Evolutionary conservation across 1,140 invertebrate species (phyloP).

Genomic region (Streblospio benedicti): DNA sequence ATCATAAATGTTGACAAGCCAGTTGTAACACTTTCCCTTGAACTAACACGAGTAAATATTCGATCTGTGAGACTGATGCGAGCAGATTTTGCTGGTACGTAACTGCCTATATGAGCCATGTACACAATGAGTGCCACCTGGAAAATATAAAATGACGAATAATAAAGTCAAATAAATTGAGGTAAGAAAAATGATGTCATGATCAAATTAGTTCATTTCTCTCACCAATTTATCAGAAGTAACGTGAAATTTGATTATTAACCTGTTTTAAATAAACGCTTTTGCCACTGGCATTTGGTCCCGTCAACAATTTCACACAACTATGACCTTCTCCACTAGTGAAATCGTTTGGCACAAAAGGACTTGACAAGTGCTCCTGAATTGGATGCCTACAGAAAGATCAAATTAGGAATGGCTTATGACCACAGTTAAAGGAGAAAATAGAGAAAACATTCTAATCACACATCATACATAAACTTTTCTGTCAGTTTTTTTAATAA

Average conservation of each 20-base stretch:
- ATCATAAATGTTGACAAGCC: conserved; percentile 77
- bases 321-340: conserved; percentile 46
- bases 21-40: conserved; percentile 62
- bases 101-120: conserved; percentile 80
- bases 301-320: conserved; percentile 70
- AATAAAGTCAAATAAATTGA: not conserved
- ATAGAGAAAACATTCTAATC: no score
- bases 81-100: conserved; percentile 70
- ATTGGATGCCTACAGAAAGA: conserved; percentile 63
- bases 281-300: conserved; percentile 86
- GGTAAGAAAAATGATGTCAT: no score
- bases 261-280: conserved; percentile 82
- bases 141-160: conserved; percentile 18
- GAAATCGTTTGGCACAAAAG: conserved; percentile 67
- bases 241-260: no score
- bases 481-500: no score
- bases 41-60: conserved; percentile 67
- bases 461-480: no score
- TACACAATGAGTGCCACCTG: conserved; percentile 64
- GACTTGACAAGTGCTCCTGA: conserved; percentile 57
- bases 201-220: no score
- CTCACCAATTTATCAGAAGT: no score
- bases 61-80: conserved; percentile 61
- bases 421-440: not conserved
- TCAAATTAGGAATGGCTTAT: not conserved